Percentiles rank a stretch among this genome's conserved stretches.
phyloP scores from a whole-genome alignment of 1,140 invertebrate genomes.

The Araneus ventricosus region DNA sequence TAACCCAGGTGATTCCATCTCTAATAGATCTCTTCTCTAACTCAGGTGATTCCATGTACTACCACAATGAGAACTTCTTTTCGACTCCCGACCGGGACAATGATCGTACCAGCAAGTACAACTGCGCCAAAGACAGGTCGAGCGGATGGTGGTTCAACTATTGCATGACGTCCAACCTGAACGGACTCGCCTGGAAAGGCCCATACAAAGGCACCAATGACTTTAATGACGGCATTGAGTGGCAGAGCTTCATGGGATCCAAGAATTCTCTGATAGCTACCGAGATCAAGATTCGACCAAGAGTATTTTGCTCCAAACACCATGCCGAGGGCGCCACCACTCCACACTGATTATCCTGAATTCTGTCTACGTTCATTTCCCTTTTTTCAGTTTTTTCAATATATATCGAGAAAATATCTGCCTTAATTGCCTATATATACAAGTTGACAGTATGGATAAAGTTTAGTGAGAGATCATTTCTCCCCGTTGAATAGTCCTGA shows the following conservation, averaged over 20 bases:
- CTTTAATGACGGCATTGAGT: neutral
- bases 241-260: neutral
- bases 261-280: neutral
- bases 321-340: neutral
- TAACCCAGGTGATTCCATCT: conserved; percentile 34
- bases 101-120: neutral
- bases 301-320: neutral
- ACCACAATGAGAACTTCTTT: neutral
- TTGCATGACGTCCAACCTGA: neutral
- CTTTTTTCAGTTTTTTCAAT: no score
- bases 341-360: no score
- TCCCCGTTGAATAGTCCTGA: no score
- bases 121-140: neutral
- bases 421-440: no score
- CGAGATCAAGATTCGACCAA: neutral
- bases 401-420: no score
- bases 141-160: conserved; percentile 11
- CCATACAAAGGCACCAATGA: neutral
- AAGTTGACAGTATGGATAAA: no score
- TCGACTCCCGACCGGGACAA: neutral
- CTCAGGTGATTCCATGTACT: conserved; percentile 25
- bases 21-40: neutral
- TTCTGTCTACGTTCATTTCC: no score
- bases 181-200: neutral
- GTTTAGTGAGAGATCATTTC: no score